Conservation (phyloP, 37 sponge, comb jelly and placozoan species). For the Lycopodina hypogea region DNA sequence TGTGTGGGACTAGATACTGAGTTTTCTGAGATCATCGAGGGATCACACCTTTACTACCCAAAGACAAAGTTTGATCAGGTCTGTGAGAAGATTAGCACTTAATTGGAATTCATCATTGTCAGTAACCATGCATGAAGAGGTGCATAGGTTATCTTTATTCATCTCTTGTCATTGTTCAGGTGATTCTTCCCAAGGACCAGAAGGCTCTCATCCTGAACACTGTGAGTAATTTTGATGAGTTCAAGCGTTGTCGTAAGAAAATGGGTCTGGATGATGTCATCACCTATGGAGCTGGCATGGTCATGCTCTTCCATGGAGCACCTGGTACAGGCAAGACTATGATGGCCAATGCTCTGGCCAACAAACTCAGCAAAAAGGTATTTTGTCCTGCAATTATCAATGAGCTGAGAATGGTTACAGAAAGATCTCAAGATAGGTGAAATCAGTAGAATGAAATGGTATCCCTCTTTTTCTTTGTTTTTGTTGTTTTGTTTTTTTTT, state of each 20-base stretch:
- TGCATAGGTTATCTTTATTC: neutral
- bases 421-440: too few relatives aligned
- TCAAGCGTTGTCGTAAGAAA: conserved; percentile 64
- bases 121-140: too few relatives aligned
- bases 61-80: conserved; percentile 81
- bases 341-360: conserved; percentile 93
- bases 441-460: neutral
- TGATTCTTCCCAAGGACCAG: conserved; percentile 77
- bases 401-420: conserved; percentile 1
- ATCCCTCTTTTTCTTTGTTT: too few relatives aligned
- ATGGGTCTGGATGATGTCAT: conserved; percentile 84
- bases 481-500: too few relatives aligned
- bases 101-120: neutral
- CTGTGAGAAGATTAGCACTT: neutral
- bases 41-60: conserved; percentile 83
- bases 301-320: conserved; percentile 82
- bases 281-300: conserved; percentile 86
- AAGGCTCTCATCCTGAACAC: conserved; percentile 76
- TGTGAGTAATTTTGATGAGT: conserved; percentile 88
- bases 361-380: conserved; percentile 81
- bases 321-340: conserved; percentile 91
- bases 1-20: conserved; percentile 90
- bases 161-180: conserved; percentile 17
- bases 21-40: conserved; percentile 86
- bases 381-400: neutral